Percentiles rank a stretch among this genome's conserved stretches.
Conservation (phyloP, 2,113 vertebrate genomes). For the Panthera leo region DNA sequence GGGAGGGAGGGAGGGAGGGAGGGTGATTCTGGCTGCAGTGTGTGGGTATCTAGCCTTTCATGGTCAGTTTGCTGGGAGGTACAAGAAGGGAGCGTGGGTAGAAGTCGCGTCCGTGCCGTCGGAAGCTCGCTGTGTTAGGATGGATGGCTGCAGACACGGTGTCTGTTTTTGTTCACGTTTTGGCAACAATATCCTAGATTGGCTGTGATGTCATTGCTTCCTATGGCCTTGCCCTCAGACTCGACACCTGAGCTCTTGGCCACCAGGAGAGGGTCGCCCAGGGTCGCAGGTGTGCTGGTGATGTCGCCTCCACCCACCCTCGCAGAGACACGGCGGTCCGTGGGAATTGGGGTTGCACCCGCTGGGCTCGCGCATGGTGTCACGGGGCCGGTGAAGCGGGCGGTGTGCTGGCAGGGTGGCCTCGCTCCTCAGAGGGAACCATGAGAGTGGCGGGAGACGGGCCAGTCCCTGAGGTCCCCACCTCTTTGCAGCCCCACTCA, state of each 20-base stretch:
- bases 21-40: neutral
- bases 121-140: accelerated
- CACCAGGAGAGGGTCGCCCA: neutral
- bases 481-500: slow-evolving; percentile 91
- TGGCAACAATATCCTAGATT: neutral
- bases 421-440: neutral
- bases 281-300: neutral
- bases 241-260: accelerated
- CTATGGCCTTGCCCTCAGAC: neutral
- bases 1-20: too few species aligned
- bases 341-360: neutral
- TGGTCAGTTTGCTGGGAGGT: accelerated
- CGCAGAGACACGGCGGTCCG: accelerated
- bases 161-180: neutral
- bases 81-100: too few species aligned
- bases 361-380: neutral
- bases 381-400: neutral
- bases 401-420: neutral
- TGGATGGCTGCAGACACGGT: accelerated
- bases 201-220: neutral
- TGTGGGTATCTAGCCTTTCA: too few species aligned
- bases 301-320: neutral
- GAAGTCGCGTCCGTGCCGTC: neutral
- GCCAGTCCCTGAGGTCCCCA: neutral
- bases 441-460: neutral